phyloP scores from a whole-genome alignment of 2,888 invertebrate genomes.

The Teleiodes luculella region DNA sequence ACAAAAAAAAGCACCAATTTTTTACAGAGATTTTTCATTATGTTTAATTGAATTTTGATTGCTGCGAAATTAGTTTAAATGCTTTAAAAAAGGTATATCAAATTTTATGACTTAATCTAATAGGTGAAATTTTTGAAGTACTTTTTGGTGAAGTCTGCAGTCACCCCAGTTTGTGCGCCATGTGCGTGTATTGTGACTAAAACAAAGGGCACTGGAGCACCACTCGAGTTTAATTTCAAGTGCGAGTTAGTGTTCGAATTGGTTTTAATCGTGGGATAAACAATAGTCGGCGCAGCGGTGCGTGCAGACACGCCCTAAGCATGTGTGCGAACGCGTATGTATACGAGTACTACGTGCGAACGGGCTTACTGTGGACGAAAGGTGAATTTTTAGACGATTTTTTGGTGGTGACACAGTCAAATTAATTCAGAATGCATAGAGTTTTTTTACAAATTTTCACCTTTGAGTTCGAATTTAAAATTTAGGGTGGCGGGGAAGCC shows the following conservation, averaged over 20 bases:
- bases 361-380: background rate
- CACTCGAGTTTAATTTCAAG: slow-evolving; percentile 75
- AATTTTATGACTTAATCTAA: too few species aligned
- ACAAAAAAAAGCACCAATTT: too few species aligned
- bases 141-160: slow-evolving; percentile 32
- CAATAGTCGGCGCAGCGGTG: slow-evolving; percentile 65
- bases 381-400: background rate
- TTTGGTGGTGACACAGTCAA: background rate
- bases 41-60: too few species aligned
- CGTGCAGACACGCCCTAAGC: slow-evolving; percentile 61
- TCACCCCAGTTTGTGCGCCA: slow-evolving; percentile 41
- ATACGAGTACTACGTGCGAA: slow-evolving; percentile 6
- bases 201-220: slow-evolving; percentile 66
- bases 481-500: too few species aligned
- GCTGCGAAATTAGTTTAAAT: too few species aligned
- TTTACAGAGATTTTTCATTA: too few species aligned
- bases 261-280: slow-evolving; percentile 78
- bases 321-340: slow-evolving; percentile 45
- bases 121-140: background rate
- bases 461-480: too few species aligned
- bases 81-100: background rate
- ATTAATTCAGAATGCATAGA: too few species aligned
- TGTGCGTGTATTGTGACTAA: slow-evolving; percentile 68
- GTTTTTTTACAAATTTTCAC: too few species aligned
- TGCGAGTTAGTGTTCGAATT: slow-evolving; percentile 76